Conservation (phyloP, 2,888 invertebrate species). For the Pachydiplax longipennis region DNA sequence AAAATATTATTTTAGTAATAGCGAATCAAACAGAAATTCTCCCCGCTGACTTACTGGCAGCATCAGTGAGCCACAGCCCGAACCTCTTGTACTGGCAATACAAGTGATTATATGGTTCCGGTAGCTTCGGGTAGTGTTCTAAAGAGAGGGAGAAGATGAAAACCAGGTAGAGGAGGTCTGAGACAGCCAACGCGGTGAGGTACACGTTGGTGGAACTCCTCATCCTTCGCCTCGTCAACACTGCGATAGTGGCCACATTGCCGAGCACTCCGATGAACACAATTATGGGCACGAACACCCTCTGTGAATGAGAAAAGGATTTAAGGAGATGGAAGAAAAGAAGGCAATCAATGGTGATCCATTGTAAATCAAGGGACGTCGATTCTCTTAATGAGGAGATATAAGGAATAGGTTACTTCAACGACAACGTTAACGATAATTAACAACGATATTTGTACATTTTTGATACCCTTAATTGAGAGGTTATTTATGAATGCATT, state of each 20-base stretch:
- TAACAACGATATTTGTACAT: too few relatives aligned
- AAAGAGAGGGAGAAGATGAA: slow-evolving; percentile 70
- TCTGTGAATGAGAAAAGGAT: not conserved
- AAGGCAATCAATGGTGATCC: not conserved
- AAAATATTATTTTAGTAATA: too few relatives aligned
- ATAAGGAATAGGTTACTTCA: too few relatives aligned
- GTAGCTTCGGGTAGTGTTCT: slow-evolving; percentile 66
- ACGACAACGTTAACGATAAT: too few relatives aligned
- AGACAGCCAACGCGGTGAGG: slow-evolving; percentile 74
- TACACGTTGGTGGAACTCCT: slow-evolving; percentile 78
- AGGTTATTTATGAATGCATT: too few relatives aligned
- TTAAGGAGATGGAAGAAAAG: not conserved
- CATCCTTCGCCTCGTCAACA: slow-evolving; percentile 71
- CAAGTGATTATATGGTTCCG: slow-evolving; percentile 62
- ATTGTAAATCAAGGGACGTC: too few relatives aligned
- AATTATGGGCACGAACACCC: slow-evolving; percentile 4
- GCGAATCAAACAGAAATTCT: too few relatives aligned
- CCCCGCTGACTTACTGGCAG: slow-evolving; percentile 65
- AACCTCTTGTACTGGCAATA: slow-evolving; percentile 70
- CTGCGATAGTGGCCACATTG: slow-evolving; percentile 66
- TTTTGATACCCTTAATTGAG: too few relatives aligned
- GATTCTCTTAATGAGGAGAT: too few relatives aligned
- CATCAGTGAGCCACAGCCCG: slow-evolving; percentile 71
- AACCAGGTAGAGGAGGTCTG: slow-evolving; percentile 74
- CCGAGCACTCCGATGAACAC: slow-evolving; percentile 73